phyloP scores from a whole-genome alignment of 2,113 vertebrate species.

The Percina caprodes region DNA sequence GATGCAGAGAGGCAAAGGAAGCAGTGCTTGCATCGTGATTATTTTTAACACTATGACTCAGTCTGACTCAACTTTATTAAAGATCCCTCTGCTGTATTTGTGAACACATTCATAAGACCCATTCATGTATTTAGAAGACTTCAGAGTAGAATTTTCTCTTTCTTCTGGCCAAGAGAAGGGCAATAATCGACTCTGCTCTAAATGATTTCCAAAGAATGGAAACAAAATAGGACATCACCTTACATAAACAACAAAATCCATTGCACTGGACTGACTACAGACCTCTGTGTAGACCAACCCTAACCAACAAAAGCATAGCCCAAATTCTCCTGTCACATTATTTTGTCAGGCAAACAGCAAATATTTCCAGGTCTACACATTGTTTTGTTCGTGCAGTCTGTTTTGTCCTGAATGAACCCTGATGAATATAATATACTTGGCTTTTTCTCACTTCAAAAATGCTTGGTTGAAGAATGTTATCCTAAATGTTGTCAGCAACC shows the following conservation, averaged over 20 bases:
- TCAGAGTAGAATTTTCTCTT: conserved; percentile 5
- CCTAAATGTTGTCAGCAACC: conserved; percentile 17
- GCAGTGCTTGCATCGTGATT: conserved; percentile 52
- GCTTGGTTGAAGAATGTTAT: conserved; percentile 19
- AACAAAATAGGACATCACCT: conserved; percentile 36
- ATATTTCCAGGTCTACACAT: conserved; percentile 1
- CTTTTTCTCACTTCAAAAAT: background rate
- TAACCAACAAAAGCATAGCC: conserved; percentile 22
- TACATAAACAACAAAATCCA: conserved; percentile 30
- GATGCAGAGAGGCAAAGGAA: conserved; percentile 37
- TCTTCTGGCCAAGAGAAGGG: conserved; percentile 20
- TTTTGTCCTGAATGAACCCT: conserved; percentile 16
- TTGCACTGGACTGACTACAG: conserved; percentile 3
- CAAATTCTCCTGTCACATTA: conserved; percentile 45
- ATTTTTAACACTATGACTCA: conserved; percentile 75
- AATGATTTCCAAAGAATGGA: conserved; percentile 11
- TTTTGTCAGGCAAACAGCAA: conserved; percentile 35
- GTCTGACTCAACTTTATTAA: conserved; percentile 70
- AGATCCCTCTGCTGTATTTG: conserved; percentile 56
- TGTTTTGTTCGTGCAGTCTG: conserved; percentile 20
- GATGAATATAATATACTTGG: background rate
- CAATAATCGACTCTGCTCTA: conserved; percentile 7
- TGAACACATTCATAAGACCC: conserved; percentile 56
- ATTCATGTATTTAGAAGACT: conserved; percentile 40
- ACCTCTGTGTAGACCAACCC: conserved; percentile 13